Conservation (phyloP, 2,113 vertebrate species). For the Ciconia stormi region DNA sequence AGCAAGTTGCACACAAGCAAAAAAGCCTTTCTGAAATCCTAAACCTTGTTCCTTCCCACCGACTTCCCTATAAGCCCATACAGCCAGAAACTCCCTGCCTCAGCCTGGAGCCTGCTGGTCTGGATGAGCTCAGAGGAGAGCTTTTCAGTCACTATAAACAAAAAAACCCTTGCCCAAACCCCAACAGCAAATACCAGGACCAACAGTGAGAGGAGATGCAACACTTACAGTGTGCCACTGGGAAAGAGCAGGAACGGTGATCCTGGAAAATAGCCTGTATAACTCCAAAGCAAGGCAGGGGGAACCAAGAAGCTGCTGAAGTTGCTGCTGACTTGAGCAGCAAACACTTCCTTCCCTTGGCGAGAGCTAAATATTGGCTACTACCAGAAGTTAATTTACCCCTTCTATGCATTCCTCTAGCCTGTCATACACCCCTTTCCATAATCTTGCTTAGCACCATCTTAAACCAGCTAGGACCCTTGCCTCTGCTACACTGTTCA, state of each 20-base stretch:
- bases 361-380: background rate
- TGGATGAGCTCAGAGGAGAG: background rate
- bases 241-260: background rate
- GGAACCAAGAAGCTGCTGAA: background rate
- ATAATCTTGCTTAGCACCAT: background rate
- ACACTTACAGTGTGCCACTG: rapidly evolving
- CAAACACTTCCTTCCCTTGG: background rate
- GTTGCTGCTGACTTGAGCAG: background rate
- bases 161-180: background rate
- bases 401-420: background rate
- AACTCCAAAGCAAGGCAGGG: background rate
- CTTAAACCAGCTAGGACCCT: background rate
- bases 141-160: background rate
- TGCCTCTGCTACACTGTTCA: background rate
- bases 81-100: background rate
- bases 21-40: background rate
- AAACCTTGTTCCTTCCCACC: background rate
- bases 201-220: background rate
- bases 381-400: background rate
- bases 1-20: background rate
- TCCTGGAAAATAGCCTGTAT: background rate
- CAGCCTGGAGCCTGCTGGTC: background rate
- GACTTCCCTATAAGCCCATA: background rate
- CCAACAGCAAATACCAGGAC: background rate
- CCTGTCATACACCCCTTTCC: background rate